Base-by-base conservation (phyloP, 2,113 vertebrate genomes). In the Vidua macroura region DNA sequence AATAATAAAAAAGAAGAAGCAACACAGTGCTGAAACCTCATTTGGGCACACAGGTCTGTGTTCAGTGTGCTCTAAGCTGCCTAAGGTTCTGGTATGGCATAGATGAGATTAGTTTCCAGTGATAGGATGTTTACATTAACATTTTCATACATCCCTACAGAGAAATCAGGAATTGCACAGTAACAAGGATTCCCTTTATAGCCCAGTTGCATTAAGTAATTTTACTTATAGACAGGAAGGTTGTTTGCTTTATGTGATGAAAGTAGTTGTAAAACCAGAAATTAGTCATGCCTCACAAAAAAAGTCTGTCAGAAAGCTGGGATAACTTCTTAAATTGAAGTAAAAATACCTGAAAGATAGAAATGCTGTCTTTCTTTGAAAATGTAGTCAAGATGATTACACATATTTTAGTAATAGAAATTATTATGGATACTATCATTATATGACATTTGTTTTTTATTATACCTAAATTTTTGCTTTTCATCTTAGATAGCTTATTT, bases 121-220 rank as follows among this genome's bases (percentile, higher is more conserved):
- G 75, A 79, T 8, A 97, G 98, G 49, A 99, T 97, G 33, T 49
- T 97, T 48, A 98, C 5, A 0, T 97, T 72, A 69, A 70, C 53
- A 39, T 94, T 98, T 8, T 76, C 56, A 44, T 96, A 85, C 19
- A 99, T 96, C 97, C 98, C 98, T 9, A 92, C 33, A 80, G 97
- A 88, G 10, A 99, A 98, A 56, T 98, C 85, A 13, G 97, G 21
- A 5, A 94, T 93, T 83, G 98, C 97, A 78, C 98, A 98, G 43
- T 97, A 95, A 44, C 98, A 98, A 11, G 97, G 98, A 92, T 98
- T 99, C 22, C 37, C 15, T 15, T 95, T 60, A 55, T 99, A 95
- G 35, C 66, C 84, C 85, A 98, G 78, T 27, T 84, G 66, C 20
- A 95, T 21, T 53, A 98, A 83, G 8, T 83, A 88, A 79, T 81